Evolutionary conservation across 2,888 invertebrate genomes (phyloP), one percentile per base, ranked within the genome.

Genomic region (Philhelius pedissequus): DNA sequence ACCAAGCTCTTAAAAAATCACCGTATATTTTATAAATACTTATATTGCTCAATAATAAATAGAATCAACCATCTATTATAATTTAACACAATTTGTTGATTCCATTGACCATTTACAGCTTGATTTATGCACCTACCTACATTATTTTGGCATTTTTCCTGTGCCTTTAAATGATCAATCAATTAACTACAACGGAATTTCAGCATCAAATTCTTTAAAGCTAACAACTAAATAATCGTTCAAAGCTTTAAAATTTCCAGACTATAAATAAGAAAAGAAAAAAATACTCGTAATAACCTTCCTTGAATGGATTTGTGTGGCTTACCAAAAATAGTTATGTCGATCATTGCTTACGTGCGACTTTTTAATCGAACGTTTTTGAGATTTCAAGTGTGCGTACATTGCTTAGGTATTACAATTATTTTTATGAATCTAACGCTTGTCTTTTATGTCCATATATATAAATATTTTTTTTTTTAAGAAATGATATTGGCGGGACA

Each of bases 171-270:
- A 69, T 83, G 78, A 83, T 69, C 64, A 69, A 43, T 83, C 68
- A 83, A 78, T 80, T 74, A 60, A 40, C 60, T 40, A n/a, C 20
- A 35, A 43, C 43, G 82, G 73, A 73, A 83, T 83, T 64, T 68
- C 66, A 58, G 18, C 66, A 30, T 73, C 56, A 35, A 69, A 83
- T 83, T 78, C 74, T 64, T 70, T 48, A n/a, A n/a, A 56, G 62
- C 58, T 77, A 78, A 74, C 73, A 69, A 77, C 73, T 73, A 82
- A 77, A 82, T 78, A 78, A 74, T 83, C 48, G 43, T 69, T 78
- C 62, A 62, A 40, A 54, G 73, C 68, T 38, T 56, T 48, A 62
- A 38, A 13, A n/a, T 9, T 18, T 56, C 15, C 48, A 62, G 13
- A 62, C 66, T 50, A 48, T 54, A 66, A 56, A 75, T 13, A 25